Evolutionary conservation across 2,888 invertebrate species (phyloP), one percentile per base, ranked within the genome.

Genomic region (Pyrgus malvae): DNA sequence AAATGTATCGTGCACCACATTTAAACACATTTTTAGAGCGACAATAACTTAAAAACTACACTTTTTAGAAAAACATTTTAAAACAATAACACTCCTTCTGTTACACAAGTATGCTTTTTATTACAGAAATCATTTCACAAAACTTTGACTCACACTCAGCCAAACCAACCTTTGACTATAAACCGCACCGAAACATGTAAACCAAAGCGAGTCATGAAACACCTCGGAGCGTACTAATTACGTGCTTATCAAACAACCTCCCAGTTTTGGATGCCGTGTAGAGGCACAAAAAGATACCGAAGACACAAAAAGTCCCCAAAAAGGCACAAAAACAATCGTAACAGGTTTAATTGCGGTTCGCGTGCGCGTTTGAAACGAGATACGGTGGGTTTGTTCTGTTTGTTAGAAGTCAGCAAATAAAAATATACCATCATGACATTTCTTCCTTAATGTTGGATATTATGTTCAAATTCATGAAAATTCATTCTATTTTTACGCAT

Each of bases 271-370:
- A 40, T 27, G 41, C 35, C 42, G 33, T 17, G 17, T 19, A 17
- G 48, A 8, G n/a, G 42, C 17, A 33, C 50, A 50, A 45, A 45
- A 38, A 42, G 37, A 38, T 12, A 25, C 35, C 49, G 19, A 27
- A 38, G 27, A 27, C 38, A 48, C 48, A 59, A 56, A 58, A 44
- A 23, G 40, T 25, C 9, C 31, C 12, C n/a, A 37, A 44, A 45
- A 48, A 42, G 35, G 6, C 40, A 53, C 38, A 40, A 46, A 35
- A 48, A 56, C 46, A 59, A 50, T 12, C 37, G 60, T 46, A 62
- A 59, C 61, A 64, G 62, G 61, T 64, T 64, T 63, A 64, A 64
- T 63, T 65, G 61, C 61, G 31, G 59, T 59, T 49, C 59, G 57
- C 37, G 58, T 58, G 53, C 55, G 11, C 40, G 59, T 56, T 44